These are phyloP conservation scores for Sarcophaga rosellei DNA, from an alignment of 2,888 invertebrate species.

Conservation along the genomic window DNA sequence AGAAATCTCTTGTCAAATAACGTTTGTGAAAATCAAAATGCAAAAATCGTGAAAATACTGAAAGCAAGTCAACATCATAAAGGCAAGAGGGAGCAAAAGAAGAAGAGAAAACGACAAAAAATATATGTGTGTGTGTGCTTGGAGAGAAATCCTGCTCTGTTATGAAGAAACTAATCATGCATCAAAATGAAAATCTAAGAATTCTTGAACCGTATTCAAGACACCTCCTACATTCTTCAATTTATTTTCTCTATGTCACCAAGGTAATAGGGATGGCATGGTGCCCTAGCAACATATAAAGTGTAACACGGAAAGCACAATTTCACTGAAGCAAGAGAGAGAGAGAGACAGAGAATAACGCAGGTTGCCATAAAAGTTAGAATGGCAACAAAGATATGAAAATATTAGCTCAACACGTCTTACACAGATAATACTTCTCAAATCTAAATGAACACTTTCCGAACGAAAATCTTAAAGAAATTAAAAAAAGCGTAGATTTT, in stretches of 20 bases:
- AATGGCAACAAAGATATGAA: background rate
- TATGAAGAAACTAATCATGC: conserved; percentile 62
- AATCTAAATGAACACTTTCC: conserved; percentile 40
- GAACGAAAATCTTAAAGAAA: background rate
- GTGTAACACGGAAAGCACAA: background rate
- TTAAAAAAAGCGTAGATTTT: background rate
- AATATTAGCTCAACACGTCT: conserved; percentile 62
- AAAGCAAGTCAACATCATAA: no score
- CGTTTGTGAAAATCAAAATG: conserved; percentile 18
- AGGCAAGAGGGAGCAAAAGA: background rate
- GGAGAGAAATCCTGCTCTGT: conserved; percentile 42
- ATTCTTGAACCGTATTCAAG: background rate
- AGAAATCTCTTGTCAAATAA: background rate
- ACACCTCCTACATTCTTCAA: no score
- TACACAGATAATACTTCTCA: conserved; percentile 39
- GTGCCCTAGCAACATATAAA: no score
- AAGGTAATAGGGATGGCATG: no score
- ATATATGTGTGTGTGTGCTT: background rate
- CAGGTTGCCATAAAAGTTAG: background rate
- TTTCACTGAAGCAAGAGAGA: background rate
- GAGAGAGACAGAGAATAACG: background rate
- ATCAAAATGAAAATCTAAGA: conserved; percentile 15
- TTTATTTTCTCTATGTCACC: no score
- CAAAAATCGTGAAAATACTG: conserved; percentile 15
- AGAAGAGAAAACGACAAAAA: background rate